Conservation (phyloP, 2,888 invertebrate genomes). For the Pandemis corylana region DNA sequence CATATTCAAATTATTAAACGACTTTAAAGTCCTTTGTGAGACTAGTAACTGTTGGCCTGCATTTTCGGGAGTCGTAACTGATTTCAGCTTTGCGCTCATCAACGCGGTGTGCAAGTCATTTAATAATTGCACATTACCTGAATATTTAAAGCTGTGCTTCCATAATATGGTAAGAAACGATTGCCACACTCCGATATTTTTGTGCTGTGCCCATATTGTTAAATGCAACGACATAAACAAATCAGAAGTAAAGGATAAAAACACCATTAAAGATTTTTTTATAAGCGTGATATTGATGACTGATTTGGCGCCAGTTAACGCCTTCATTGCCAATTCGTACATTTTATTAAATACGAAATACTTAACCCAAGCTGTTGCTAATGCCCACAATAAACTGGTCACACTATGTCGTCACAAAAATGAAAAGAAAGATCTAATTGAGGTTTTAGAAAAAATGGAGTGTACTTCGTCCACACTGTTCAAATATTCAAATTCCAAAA, state of each 20-base stretch:
- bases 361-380: slow-evolving; percentile 7
- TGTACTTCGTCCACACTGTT: slow-evolving; percentile 3
- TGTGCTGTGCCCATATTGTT: slow-evolving; percentile 24
- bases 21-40: slow-evolving; percentile 16
- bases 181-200: slow-evolving; percentile 10
- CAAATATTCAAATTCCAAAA: neutral
- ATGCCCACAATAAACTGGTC: slow-evolving; percentile 11
- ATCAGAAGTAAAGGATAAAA: slow-evolving; percentile 9
- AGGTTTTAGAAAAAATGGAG: slow-evolving; percentile 4
- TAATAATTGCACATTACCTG: slow-evolving; percentile 6
- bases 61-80: slow-evolving; percentile 17
- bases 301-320: slow-evolving; percentile 10
- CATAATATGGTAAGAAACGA: slow-evolving; percentile 6
- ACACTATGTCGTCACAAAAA: neutral
- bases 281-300: slow-evolving; percentile 21
- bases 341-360: slow-evolving; percentile 19
- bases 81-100: slow-evolving; percentile 17
- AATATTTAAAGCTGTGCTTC: slow-evolving; percentile 3
- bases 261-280: slow-evolving; percentile 9
- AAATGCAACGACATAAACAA: slow-evolving; percentile 21
- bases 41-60: slow-evolving; percentile 15
- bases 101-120: slow-evolving; percentile 19
- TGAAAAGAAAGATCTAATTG: neutral
- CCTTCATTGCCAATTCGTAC: slow-evolving; percentile 10
- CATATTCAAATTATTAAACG: slow-evolving; percentile 20